A percentile compares a stretch with the other conserved stretches of the same genome.
Evolutionary conservation across 1,140 invertebrate genomes (phyloP).

Genomic region (Drosophila lini): DNA sequence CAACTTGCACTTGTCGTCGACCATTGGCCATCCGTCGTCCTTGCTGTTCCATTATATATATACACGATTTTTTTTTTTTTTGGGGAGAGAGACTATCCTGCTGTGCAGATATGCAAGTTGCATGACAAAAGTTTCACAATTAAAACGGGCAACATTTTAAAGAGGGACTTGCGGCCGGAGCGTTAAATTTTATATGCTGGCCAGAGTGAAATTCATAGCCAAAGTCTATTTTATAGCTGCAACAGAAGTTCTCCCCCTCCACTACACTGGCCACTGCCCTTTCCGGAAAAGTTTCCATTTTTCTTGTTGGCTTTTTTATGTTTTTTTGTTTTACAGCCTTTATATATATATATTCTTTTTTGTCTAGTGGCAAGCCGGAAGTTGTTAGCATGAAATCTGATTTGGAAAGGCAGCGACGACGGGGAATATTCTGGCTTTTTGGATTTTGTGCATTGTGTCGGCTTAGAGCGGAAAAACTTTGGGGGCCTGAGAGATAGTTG

Average conservation of each 20-base stretch:
- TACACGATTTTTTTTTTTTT: constrained; percentile 10
- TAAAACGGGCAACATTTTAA: constrained; percentile 64
- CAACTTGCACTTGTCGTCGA: constrained; percentile 56
- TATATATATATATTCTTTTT: constrained; percentile 20
- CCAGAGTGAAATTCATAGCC: constrained; percentile 52
- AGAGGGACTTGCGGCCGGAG: constrained; percentile 42
- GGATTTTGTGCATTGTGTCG: constrained; percentile 43
- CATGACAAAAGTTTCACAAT: constrained; percentile 72
- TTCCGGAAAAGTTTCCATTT: constrained; percentile 46
- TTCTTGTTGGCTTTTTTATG: constrained; percentile 30
- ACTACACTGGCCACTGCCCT: constrained; percentile 9
- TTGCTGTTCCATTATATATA: constrained; percentile 25
- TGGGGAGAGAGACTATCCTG: constrained; percentile 10
- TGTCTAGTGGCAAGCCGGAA: constrained; percentile 46
- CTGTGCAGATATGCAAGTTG: constrained; percentile 64
- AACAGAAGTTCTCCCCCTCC: constrained; percentile 29
- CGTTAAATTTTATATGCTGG: constrained; percentile 57
- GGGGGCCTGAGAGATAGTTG: constrained; percentile 35
- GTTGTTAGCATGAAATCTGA: constrained; percentile 65
- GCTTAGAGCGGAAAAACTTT: constrained; percentile 25
- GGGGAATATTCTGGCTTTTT: constrained; percentile 54
- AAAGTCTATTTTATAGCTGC: constrained; percentile 66
- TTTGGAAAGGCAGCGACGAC: constrained; percentile 40
- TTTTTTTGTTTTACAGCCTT: constrained; percentile 26
- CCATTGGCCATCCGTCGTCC: constrained; percentile 30